Evolutionary conservation across 2,888 invertebrate species (phyloP), one percentile per base, ranked within the genome.

Genomic region (Limenitis camilla): DNA sequence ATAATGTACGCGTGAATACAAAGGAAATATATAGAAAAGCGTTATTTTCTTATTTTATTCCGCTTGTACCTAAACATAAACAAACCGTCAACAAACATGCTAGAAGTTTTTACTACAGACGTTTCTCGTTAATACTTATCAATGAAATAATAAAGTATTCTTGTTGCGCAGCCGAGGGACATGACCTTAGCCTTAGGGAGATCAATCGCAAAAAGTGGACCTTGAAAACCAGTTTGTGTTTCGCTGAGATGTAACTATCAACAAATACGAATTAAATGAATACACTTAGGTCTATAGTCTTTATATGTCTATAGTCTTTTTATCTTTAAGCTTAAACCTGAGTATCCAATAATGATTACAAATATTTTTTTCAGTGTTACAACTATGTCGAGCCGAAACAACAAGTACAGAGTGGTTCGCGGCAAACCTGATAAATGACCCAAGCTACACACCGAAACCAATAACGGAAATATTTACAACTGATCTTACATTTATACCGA

Each of bases 331-430:
- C 8, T 27, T 27, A 39, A 8, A 7, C 6, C 10, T 8, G 7
- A 6, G 39, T 11, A 11, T 10, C 27, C 10, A 5, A 5, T 10
- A 35, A 36, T 36, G n/a, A 36, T 10, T 9, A 36, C 6, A 36
- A 36, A 10, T 30, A 55, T 45, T 52, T 35, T 35, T 81, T 83
- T 32, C 82, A 87, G 86, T 85, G 72, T 74, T 85, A 74, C 80
- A 83, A 77, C 73, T 78, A 72, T 80, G 83, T 69, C 76, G 74
- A 78, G 81, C 81, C 59, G 75, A 81, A 68, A 71, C 73, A 67
- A 64, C 71, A 28, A 70, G 72, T 52, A 67, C 72, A 58, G 78
- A 76, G 64, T 87, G 86, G 86, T 84, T 78, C 67, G 75, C 83
- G 39, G 84, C 84, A 39, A 86, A 86, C 63, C 71, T 75, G 11